A percentile compares a stretch with the other conserved stretches of the same genome.
Conservation (phyloP, 2,113 vertebrate genomes). For the Rynchops niger region DNA sequence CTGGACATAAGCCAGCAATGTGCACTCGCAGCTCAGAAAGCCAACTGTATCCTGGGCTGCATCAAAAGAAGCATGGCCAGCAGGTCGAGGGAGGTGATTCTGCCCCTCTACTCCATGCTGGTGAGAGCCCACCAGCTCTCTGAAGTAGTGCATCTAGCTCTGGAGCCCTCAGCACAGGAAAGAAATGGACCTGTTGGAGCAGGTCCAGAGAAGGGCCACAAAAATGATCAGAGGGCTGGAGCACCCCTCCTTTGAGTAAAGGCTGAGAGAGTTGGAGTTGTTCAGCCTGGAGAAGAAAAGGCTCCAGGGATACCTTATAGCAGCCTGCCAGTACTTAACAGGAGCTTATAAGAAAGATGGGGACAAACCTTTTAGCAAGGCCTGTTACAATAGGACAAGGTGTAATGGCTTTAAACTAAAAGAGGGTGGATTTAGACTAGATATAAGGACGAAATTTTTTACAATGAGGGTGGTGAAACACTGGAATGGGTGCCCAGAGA, state of each 20-base stretch:
- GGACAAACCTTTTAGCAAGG: background rate
- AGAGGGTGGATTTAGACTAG: background rate
- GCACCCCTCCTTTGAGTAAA: background rate
- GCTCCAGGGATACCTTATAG: background rate
- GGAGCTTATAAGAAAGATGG: background rate
- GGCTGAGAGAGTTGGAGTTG: background rate
- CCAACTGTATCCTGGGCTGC: background rate
- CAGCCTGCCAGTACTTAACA: background rate
- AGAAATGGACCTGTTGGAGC: background rate
- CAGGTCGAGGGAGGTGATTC: background rate
- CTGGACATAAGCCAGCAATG: background rate
- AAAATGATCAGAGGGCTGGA: background rate
- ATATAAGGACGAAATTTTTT: background rate
- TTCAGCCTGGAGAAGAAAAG: background rate
- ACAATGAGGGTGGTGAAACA: background rate
- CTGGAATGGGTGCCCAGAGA: background rate
- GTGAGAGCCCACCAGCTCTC: background rate
- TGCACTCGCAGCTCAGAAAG: background rate
- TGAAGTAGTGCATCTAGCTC: background rate
- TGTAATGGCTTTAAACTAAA: background rate
- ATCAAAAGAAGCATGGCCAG: background rate
- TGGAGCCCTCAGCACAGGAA: background rate
- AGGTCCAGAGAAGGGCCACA: too few species aligned
- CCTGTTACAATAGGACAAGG: background rate
- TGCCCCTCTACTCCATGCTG: background rate